Evolutionary conservation across 1,140 invertebrate species (phyloP).

Genomic region (Notospermus geniculatus): DNA sequence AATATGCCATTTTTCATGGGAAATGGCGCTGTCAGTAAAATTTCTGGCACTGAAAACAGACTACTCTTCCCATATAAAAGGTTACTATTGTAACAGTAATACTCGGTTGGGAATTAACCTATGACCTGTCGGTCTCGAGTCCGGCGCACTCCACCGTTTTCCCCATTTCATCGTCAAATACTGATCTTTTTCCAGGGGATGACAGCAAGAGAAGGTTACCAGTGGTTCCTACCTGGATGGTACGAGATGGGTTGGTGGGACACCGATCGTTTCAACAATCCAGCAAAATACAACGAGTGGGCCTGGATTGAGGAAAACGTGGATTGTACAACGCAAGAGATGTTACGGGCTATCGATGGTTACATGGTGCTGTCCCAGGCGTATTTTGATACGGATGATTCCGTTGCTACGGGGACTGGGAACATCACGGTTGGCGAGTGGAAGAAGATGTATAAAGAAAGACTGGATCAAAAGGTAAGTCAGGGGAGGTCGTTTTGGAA

Average conservation of each 20-base stretch:
- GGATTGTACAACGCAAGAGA: slow-evolving; percentile 65
- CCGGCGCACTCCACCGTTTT: not conserved
- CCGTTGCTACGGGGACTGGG: slow-evolving; percentile 30
- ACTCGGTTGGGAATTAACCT: no score
- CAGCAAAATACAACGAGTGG: slow-evolving; percentile 42
- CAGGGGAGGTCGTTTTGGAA: no score
- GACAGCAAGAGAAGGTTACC: slow-evolving; percentile 68
- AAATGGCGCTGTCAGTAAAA: no score
- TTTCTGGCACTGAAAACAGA: no score
- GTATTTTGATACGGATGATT: slow-evolving; percentile 61
- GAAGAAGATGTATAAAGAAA: slow-evolving; percentile 51
- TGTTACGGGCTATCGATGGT: slow-evolving; percentile 71
- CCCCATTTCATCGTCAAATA: not conserved
- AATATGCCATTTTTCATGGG: no score
- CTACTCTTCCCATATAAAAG: no score
- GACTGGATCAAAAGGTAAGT: slow-evolving; percentile 20
- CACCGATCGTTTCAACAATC: slow-evolving; percentile 62
- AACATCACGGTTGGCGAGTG: slow-evolving; percentile 53
- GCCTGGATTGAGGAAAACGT: slow-evolving; percentile 46
- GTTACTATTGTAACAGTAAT: no score
- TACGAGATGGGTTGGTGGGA: slow-evolving; percentile 68
- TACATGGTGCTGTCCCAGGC: slow-evolving; percentile 72
- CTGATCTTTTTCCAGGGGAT: slow-evolving; percentile 54
- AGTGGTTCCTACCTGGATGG: slow-evolving; percentile 82
- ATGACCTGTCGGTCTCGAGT: not conserved